phyloP scores from a whole-genome alignment of 2,797 vertebrate genomes.

The Ateles fusciceps region DNA sequence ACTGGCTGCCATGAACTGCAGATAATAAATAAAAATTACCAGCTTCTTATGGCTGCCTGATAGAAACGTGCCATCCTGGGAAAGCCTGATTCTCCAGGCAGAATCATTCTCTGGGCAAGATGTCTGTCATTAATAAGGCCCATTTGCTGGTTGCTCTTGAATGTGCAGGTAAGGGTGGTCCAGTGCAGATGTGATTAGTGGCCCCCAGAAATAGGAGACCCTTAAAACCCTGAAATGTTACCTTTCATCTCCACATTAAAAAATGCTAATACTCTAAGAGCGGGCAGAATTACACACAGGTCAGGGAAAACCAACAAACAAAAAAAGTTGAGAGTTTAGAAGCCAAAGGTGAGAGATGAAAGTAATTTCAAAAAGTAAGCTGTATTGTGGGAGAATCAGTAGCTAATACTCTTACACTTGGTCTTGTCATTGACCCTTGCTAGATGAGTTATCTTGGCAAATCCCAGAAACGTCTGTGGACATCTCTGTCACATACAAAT shows the following conservation, averaged over 20 bases:
- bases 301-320: background rate
- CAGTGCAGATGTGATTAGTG: background rate
- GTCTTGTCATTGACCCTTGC: background rate
- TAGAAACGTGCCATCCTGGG: constrained; percentile 68
- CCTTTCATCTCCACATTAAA: background rate
- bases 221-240: too few species aligned
- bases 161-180: constrained; percentile 42
- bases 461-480: background rate
- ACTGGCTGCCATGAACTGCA: constrained; percentile 80
- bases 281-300: too few species aligned
- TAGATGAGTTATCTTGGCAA: background rate
- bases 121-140: background rate
- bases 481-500: background rate
- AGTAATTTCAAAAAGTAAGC: background rate
- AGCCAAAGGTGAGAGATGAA: background rate
- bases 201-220: background rate
- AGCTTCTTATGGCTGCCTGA: constrained; percentile 73
- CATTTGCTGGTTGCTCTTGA: constrained; percentile 53
- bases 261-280: background rate
- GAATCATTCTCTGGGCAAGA: constrained; percentile 14
- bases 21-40: constrained; percentile 73
- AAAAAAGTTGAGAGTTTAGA: background rate
- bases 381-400: background rate
- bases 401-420: background rate
- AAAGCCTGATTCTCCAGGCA: constrained; percentile 19